A percentile compares a stretch with the other conserved stretches of the same genome.
Conservation (phyloP, 2,888 invertebrate species). For the Piscicola geometra region DNA sequence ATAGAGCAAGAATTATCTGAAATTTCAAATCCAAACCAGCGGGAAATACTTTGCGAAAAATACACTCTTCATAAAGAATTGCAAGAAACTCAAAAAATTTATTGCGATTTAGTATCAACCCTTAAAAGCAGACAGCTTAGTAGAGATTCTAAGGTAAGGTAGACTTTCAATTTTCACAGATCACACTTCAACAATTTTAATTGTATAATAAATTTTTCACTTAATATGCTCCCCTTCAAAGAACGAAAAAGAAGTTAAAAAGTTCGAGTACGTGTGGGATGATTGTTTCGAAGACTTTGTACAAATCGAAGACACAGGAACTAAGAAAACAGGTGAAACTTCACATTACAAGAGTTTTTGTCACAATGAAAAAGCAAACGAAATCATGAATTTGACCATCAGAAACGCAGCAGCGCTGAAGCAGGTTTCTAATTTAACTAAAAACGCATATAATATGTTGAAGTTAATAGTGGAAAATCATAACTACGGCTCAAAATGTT, state of each 20-base stretch:
- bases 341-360: background rate
- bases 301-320: background rate
- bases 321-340: background rate
- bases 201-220: background rate
- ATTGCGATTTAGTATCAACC: background rate
- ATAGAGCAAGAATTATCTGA: background rate
- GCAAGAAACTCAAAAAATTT: background rate
- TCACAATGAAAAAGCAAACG: background rate
- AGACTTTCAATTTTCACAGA: too few relatives aligned
- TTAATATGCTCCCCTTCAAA: background rate
- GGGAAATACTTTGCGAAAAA: background rate
- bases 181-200: too few relatives aligned
- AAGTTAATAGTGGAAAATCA: too few relatives aligned
- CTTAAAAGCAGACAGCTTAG: background rate
- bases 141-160: background rate
- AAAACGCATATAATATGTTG: too few relatives aligned
- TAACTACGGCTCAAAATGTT: background rate
- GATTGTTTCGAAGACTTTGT: conserved; percentile 10
- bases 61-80: background rate
- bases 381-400: background rate
- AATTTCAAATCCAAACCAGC: background rate
- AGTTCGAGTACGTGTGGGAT: background rate
- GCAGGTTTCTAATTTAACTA: background rate
- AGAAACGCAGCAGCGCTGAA: conserved; percentile 3
- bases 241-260: background rate